Conservation (phyloP, 2,888 invertebrate genomes). For the Leptopilina drosophilae region DNA sequence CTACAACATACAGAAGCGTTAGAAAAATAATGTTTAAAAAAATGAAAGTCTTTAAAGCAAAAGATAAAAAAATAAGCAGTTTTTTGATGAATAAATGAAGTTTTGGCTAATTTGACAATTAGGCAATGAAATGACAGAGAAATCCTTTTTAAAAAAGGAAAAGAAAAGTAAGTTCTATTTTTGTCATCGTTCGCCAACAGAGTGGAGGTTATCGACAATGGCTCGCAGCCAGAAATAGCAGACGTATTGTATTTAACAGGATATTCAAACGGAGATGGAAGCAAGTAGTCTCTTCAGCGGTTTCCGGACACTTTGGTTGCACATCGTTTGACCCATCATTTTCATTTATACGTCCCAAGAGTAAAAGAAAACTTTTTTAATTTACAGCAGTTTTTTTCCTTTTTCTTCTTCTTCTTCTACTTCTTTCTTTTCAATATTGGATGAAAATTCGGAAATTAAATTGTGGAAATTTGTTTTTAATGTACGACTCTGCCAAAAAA, state of each 20-base stretch:
- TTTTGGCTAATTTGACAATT: neutral
- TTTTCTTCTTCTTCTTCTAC: too few species aligned
- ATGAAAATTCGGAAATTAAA: too few species aligned
- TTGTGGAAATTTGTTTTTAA: too few species aligned
- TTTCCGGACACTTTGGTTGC: slow-evolving; percentile 39
- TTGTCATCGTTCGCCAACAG: slow-evolving; percentile 60
- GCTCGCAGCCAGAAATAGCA: slow-evolving; percentile 69
- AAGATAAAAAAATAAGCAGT: too few species aligned
- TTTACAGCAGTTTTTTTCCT: neutral
- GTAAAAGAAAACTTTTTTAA: neutral
- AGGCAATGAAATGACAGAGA: slow-evolving; percentile 9
- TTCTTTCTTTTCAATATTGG: too few species aligned
- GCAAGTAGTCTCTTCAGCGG: slow-evolving; percentile 41
- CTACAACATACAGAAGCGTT: too few species aligned
- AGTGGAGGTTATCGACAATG: slow-evolving; percentile 72
- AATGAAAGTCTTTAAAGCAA: too few species aligned
- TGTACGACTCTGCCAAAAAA: too few species aligned
- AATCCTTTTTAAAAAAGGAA: neutral
- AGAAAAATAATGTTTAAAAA: too few species aligned
- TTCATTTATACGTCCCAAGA: slow-evolving; percentile 22
- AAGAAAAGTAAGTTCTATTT: slow-evolving; percentile 1
- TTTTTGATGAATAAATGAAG: too few species aligned
- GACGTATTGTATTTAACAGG: slow-evolving; percentile 70
- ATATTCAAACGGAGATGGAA: slow-evolving; percentile 60
- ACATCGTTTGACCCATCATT: slow-evolving; percentile 40